phyloP scores from a whole-genome alignment of 1,140 invertebrate species.

The Ericerus pela region DNA sequence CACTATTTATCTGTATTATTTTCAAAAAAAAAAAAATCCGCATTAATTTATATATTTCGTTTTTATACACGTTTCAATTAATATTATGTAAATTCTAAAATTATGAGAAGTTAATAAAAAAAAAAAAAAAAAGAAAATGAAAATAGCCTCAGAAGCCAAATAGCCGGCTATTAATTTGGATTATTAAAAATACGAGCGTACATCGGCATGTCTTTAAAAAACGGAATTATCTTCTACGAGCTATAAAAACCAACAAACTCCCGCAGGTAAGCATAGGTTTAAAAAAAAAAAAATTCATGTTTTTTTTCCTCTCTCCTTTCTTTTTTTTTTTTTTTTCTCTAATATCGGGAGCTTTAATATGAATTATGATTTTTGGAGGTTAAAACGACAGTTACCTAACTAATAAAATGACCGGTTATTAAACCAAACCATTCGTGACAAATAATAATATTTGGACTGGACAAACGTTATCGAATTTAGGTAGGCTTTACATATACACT shows the following conservation, averaged over 20 bases:
- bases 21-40: no score
- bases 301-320: background rate
- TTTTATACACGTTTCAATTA: slow-evolving; percentile 8
- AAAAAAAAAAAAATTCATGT: background rate
- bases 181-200: slow-evolving; percentile 12
- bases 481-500: background rate
- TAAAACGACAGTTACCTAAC: slow-evolving; percentile 1
- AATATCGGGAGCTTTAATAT: slow-evolving; percentile 1
- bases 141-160: slow-evolving; percentile 11
- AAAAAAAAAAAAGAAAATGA: background rate
- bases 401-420: slow-evolving; percentile 12
- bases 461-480: background rate
- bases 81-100: slow-evolving; percentile 9
- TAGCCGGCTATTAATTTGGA: slow-evolving; percentile 12
- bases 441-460: slow-evolving; percentile 10
- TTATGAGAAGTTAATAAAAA: slow-evolving; percentile 8
- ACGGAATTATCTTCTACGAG: slow-evolving; percentile 6
- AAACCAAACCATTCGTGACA: background rate
- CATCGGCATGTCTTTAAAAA: slow-evolving; percentile 9
- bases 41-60: background rate
- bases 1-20: slow-evolving; percentile 2
- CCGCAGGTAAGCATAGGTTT: background rate
- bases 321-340: background rate
- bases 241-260: slow-evolving; percentile 12
- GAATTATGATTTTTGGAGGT: slow-evolving; percentile 9